Evolutionary conservation across 2,113 vertebrate genomes (phyloP).

Genomic region (Tragelaphus buxtoni): DNA sequence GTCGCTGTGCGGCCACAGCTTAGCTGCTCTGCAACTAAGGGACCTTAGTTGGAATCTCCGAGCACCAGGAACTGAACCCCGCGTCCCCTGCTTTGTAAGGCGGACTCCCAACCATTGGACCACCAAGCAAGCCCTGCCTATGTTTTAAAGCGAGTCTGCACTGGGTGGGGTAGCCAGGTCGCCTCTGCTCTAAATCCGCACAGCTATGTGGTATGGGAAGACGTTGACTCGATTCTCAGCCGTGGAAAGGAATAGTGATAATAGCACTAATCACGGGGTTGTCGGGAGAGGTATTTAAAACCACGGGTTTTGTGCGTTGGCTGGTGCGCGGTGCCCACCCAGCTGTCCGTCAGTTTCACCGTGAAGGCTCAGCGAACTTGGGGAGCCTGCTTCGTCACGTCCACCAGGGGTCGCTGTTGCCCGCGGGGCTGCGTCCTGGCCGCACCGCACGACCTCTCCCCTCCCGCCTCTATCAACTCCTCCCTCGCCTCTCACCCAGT

Average conservation of each 20-base stretch:
- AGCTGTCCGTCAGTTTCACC: neutral
- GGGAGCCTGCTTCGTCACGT: rapidly evolving
- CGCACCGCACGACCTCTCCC: rapidly evolving
- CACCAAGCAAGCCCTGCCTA: neutral
- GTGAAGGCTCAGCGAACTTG: rapidly evolving
- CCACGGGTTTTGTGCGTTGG: neutral
- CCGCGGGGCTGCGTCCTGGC: neutral
- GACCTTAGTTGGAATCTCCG: neutral
- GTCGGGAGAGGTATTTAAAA: neutral
- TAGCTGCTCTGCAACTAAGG: neutral
- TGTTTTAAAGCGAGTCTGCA: neutral
- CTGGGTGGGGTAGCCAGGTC: neutral
- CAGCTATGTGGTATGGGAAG: no score
- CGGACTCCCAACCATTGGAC: neutral
- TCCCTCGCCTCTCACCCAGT: no score
- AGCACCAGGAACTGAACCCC: neutral
- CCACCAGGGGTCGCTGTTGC: slow-evolving; percentile 42
- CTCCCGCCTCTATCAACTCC: rapidly evolving
- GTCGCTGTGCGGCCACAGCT: neutral
- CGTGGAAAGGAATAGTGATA: neutral
- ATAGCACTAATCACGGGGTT: neutral
- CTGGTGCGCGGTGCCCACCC: no score
- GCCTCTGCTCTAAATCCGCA: no score
- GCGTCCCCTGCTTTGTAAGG: neutral
- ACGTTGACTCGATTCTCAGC: neutral